Percentiles rank a stretch among this genome's conserved stretches.
Conservation (phyloP, 2,797 vertebrate species). For the Eulemur albifrons region DNA sequence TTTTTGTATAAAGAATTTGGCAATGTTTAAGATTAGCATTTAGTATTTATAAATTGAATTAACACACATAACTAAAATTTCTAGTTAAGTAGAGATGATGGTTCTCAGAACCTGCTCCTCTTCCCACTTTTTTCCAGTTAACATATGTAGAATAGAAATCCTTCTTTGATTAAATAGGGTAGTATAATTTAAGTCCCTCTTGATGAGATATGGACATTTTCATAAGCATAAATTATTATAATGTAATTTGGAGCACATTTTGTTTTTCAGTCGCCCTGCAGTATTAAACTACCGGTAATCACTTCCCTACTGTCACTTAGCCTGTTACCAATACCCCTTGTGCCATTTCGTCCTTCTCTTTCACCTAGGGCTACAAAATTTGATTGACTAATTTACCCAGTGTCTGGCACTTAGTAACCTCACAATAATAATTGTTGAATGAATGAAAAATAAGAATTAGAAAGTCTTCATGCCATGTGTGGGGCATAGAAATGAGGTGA, state of each 20-base stretch:
- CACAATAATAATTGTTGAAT: neutral
- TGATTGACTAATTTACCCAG: neutral
- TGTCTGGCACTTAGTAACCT: neutral
- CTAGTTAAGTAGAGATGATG: neutral
- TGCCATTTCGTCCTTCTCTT: neutral
- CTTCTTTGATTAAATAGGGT: neutral
- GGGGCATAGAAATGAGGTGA: neutral
- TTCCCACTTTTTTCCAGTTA: neutral
- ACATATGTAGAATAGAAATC: neutral
- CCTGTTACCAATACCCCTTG: neutral
- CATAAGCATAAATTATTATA: neutral
- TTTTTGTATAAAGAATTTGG: neutral
- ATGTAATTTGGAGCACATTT: neutral
- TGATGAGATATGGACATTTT: neutral
- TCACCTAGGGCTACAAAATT: neutral
- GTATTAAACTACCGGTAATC: too few species aligned
- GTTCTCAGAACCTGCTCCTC: neutral
- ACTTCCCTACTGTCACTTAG: neutral
- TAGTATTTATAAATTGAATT: neutral
- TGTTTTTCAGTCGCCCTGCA: neutral
- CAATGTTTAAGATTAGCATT: neutral
- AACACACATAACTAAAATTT: neutral
- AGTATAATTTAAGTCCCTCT: neutral
- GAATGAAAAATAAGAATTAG: neutral
- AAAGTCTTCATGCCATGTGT: neutral